phyloP scores from a whole-genome alignment of 2,113 vertebrate genomes.

The Sterna hirundo region DNA sequence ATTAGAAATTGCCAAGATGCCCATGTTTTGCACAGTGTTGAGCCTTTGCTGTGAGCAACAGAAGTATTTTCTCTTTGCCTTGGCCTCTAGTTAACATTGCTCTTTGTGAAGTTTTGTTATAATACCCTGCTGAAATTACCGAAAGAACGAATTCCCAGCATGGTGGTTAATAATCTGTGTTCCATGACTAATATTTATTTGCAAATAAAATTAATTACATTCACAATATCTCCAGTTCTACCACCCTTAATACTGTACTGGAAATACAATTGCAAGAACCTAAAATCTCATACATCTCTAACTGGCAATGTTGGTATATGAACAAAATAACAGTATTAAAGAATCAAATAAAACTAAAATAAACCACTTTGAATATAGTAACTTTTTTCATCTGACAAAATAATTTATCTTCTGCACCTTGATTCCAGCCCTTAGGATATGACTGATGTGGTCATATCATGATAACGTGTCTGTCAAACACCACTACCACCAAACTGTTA shows the following conservation, averaged over 20 bases:
- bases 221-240: background rate
- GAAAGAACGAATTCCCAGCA: background rate
- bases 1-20: background rate
- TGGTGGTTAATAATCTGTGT: background rate
- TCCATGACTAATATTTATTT: background rate
- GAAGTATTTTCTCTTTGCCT: background rate
- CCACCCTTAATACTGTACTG: background rate
- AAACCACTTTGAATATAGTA: background rate
- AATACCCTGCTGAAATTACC: background rate
- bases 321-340: background rate
- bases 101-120: background rate
- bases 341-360: background rate
- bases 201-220: background rate
- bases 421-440: background rate
- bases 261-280: background rate
- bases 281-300: background rate
- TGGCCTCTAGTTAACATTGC: background rate
- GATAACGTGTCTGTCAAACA: background rate
- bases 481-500: background rate
- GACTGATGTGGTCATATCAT: background rate
- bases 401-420: background rate
- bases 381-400: background rate
- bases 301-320: background rate
- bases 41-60: background rate
- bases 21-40: background rate